A percentile compares a stretch with the other conserved stretches of the same genome.
phyloP scores from a whole-genome alignment of 2,113 vertebrate genomes.

The Dipodomys stephensi region DNA sequence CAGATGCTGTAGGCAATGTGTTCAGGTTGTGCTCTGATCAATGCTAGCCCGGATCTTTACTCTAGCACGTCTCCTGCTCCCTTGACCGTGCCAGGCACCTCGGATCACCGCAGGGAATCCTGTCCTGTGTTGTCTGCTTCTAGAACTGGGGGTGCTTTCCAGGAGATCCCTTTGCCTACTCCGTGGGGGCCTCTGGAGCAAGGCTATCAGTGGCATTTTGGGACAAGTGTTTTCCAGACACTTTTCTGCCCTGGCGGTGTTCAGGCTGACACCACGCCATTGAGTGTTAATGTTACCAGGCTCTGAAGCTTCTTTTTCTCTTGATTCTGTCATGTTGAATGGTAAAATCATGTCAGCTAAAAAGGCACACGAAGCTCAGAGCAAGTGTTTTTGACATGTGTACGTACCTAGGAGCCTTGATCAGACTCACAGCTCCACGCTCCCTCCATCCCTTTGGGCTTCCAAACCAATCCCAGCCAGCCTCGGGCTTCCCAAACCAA shows the following conservation, averaged over 20 bases:
- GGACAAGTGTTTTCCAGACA: not conserved
- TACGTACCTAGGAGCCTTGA: no score
- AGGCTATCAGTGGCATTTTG: not conserved
- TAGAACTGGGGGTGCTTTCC: not conserved
- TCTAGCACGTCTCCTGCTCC: not conserved
- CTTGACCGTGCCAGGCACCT: not conserved
- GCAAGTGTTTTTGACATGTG: no score
- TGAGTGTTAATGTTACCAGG: no score
- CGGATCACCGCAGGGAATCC: not conserved
- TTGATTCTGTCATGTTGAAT: not conserved
- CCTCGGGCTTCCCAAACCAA: no score
- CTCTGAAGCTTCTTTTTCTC: not conserved
- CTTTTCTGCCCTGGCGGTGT: not conserved
- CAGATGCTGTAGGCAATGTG: fast-evolving
- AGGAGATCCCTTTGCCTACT: not conserved
- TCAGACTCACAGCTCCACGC: no score
- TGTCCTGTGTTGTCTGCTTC: not conserved
- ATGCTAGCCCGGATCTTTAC: no score
- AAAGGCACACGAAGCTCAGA: no score
- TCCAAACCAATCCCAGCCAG: no score
- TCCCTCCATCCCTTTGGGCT: no score
- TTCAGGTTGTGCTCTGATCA: fast-evolving
- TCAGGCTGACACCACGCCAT: not conserved
- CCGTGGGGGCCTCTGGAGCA: no score
- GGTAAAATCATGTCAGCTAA: no score